phyloP scores from a whole-genome alignment of 2,113 vertebrate genomes.

The Ardeotis arabs region DNA sequence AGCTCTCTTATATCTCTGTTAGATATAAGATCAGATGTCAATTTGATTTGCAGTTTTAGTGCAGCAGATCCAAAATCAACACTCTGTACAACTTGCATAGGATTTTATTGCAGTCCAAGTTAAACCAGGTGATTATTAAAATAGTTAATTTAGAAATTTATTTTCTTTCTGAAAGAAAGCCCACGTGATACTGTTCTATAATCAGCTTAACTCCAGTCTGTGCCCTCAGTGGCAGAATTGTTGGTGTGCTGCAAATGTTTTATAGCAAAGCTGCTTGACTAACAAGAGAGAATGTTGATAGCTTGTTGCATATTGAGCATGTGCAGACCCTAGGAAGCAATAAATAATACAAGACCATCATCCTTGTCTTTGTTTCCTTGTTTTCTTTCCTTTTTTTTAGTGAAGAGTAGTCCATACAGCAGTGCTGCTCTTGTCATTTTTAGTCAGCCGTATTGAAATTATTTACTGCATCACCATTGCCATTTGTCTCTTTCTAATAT shows the following conservation, averaged over 20 bases:
- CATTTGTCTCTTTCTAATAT: neutral
- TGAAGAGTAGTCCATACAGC: neutral
- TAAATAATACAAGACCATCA: neutral
- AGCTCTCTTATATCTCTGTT: neutral
- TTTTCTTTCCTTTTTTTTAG: neutral
- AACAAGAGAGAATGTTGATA: neutral
- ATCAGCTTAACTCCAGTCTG: neutral
- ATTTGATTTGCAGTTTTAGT: neutral
- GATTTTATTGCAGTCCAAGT: neutral
- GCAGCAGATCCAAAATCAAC: neutral
- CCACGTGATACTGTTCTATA: neutral
- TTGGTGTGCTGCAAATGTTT: neutral
- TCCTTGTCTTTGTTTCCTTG: neutral
- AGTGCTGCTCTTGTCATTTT: neutral
- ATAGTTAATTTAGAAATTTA: neutral
- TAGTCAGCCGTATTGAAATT: neutral
- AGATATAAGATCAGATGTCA: neutral
- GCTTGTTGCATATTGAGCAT: neutral
- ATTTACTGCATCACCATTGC: neutral
- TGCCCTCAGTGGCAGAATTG: neutral
- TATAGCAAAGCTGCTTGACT: neutral
- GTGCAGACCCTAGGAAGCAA: neutral
- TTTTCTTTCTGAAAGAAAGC: constrained; percentile 21
- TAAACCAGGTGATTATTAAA: neutral
- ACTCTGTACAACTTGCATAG: neutral